A percentile compares a stretch with the other conserved stretches of the same genome.
phyloP scores from a whole-genome alignment of 2,113 vertebrate species.

The Vombatus ursinus region DNA sequence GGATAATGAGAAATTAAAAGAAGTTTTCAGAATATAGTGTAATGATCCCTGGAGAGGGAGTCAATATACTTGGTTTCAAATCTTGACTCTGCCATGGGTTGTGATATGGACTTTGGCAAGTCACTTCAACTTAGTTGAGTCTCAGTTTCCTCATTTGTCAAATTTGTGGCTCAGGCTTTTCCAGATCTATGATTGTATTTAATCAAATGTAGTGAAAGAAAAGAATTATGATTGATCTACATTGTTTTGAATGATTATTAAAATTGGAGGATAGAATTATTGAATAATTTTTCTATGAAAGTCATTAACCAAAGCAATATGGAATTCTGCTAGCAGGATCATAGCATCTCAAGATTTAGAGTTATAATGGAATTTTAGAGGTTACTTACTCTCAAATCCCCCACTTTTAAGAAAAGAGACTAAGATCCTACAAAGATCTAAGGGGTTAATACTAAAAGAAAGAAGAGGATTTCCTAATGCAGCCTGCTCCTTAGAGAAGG shows the following conservation, averaged over 20 bases:
- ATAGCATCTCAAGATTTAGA: neutral
- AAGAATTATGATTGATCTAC: neutral
- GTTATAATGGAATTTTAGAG: neutral
- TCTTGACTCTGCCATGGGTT: neutral
- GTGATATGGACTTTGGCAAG: neutral
- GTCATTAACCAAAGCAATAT: neutral
- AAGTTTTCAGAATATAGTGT: neutral
- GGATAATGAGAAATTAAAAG: neutral
- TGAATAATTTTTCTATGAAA: neutral
- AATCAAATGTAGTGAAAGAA: neutral
- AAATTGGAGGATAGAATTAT: neutral
- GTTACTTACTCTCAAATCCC: neutral
- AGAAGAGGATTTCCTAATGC: neutral
- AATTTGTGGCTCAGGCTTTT: neutral
- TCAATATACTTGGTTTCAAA: neutral
- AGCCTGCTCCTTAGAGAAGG: neutral
- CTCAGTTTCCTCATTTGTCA: neutral
- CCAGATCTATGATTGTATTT: neutral
- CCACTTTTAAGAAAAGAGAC: neutral
- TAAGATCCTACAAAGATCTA: neutral
- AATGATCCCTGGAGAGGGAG: neutral
- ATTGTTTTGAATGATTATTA: neutral
- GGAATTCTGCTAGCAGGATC: neutral
- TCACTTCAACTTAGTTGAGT: neutral
- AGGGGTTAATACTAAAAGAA: neutral